These are phyloP conservation scores for Anodontia alba DNA, from an alignment of 2,888 invertebrate genomes.

Conservation along the genomic window DNA sequence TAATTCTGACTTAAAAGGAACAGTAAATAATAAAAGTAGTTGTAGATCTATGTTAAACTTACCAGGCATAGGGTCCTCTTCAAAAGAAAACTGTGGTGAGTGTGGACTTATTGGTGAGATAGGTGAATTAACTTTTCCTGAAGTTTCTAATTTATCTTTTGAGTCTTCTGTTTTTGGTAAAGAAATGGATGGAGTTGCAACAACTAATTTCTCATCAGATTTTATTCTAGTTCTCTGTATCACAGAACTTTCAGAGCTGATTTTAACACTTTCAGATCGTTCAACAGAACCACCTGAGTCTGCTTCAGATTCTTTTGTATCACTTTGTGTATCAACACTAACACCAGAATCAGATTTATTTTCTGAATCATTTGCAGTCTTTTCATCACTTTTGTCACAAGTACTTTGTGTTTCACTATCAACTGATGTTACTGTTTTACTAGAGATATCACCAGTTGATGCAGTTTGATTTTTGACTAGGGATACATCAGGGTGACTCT, in stretches of 20 bases:
- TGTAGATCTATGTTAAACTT: not conserved
- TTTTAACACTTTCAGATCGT: not conserved
- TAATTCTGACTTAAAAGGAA: too few species aligned
- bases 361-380: not conserved
- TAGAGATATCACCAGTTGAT: not conserved
- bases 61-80: constrained; percentile 7
- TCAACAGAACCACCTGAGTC: constrained; percentile 2
- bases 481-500: constrained; percentile 30
- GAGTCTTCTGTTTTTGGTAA: not conserved
- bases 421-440: not conserved
- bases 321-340: constrained; percentile 10
- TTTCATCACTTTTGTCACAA: constrained; percentile 28
- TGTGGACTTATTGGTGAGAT: not conserved
- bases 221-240: not conserved
- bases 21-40: too few species aligned
- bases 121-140: not conserved
- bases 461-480: constrained; percentile 19
- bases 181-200: not conserved
- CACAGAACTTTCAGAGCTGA: not conserved
- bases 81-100: constrained; percentile 8
- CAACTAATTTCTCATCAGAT: not conserved
- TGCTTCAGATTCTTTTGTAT: constrained; percentile 8
- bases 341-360: constrained; percentile 2
- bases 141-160: not conserved
- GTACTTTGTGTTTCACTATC: constrained; percentile 1